Evolutionary conservation across 2,797 vertebrate genomes (phyloP).

Genomic region (Pristis pectinata): DNA sequence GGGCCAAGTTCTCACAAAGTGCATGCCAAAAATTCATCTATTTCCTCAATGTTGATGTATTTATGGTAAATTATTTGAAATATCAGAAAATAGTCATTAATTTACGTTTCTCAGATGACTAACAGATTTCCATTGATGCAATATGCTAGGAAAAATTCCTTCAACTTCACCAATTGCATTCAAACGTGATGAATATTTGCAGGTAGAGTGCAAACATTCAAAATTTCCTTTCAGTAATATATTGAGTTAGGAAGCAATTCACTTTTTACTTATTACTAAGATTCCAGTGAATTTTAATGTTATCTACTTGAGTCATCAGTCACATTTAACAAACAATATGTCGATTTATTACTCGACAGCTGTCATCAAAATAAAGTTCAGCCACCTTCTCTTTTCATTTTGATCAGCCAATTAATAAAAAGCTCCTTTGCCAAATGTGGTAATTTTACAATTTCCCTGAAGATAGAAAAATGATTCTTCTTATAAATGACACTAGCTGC

Average conservation of each 20-base stretch:
- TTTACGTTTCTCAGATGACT: neutral
- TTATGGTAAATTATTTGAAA: neutral
- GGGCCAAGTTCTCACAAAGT: neutral
- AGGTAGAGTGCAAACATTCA: neutral
- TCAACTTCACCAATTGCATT: neutral
- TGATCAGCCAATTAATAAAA: constrained; percentile 54
- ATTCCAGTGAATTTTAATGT: neutral
- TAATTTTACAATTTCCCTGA: constrained; percentile 60
- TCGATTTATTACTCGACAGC: constrained; percentile 52
- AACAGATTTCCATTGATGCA: neutral
- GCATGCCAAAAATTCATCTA: neutral
- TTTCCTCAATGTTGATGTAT: neutral
- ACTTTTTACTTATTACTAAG: neutral
- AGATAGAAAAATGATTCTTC: constrained; percentile 47
- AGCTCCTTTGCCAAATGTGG: constrained; percentile 50
- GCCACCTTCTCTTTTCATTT: constrained; percentile 47
- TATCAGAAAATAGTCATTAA: neutral
- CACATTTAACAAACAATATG: constrained; percentile 13
- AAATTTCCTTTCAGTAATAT: neutral
- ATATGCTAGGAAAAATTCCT: neutral
- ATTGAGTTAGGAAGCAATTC: neutral
- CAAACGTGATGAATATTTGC: neutral
- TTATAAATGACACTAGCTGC: constrained; percentile 50
- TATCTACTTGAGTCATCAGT: neutral
- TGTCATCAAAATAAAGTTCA: constrained; percentile 50